Evolutionary conservation across 1,140 invertebrate species (phyloP).

Genomic region (Mesaphorura yosii): DNA sequence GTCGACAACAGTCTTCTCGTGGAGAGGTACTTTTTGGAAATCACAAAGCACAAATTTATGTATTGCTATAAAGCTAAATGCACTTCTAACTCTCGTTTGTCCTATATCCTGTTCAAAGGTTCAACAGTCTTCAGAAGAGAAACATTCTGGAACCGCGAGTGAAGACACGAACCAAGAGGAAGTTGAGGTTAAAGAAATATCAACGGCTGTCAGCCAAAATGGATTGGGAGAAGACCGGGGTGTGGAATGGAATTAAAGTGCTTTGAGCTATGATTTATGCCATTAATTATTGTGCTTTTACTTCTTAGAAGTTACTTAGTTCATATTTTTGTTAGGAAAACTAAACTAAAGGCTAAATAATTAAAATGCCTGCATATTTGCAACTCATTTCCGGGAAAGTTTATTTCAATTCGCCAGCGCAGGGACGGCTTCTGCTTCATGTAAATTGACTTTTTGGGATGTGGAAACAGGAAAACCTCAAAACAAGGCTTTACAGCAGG

Average conservation of each 20-base stretch:
- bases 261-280: too few species aligned
- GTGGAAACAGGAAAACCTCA: too few species aligned
- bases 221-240: slow-evolving; percentile 30
- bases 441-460: too few species aligned
- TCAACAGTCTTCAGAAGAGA: slow-evolving; percentile 64
- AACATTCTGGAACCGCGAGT: slow-evolving; percentile 54
- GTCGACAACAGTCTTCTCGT: slow-evolving; percentile 1
- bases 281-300: not conserved
- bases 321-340: too few species aligned
- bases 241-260: slow-evolving; percentile 29
- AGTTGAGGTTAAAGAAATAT: slow-evolving; percentile 19
- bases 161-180: slow-evolving; percentile 31
- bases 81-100: too few species aligned
- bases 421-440: not conserved
- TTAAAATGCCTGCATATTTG: too few species aligned
- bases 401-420: not conserved
- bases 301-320: not conserved
- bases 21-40: slow-evolving; percentile 12
- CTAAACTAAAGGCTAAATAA: too few species aligned
- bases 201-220: slow-evolving; percentile 21
- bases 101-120: slow-evolving; percentile 37
- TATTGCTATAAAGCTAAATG: too few species aligned
- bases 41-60: too few species aligned
- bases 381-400: not conserved
- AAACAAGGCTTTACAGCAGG: too few species aligned